phyloP scores from a whole-genome alignment of 2,113 vertebrate species.

The Tupaia chinensis region DNA sequence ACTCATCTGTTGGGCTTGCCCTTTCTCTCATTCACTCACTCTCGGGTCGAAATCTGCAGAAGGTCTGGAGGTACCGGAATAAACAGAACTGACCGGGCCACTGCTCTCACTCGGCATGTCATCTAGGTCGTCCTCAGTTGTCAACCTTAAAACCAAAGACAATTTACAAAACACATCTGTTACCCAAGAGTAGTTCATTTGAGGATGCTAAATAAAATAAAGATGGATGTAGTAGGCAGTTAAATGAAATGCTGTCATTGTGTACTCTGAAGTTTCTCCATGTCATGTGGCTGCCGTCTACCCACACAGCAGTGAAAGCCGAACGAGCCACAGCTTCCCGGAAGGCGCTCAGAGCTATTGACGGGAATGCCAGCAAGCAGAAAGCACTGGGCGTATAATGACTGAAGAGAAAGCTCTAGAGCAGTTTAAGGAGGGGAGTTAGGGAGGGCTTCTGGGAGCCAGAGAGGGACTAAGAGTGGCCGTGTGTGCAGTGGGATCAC shows the following conservation, averaged over 20 bases:
- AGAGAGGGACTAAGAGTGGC: accelerated
- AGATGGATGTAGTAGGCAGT: background rate
- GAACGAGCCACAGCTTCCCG: no score
- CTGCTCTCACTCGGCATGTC: background rate
- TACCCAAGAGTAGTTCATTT: background rate
- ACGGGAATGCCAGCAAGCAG: background rate
- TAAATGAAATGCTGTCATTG: background rate
- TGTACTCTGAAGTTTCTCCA: no score
- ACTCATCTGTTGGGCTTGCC: background rate
- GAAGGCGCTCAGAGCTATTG: no score
- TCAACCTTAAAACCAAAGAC: background rate
- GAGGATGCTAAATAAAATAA: background rate
- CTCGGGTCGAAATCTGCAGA: background rate
- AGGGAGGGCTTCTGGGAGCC: accelerated
- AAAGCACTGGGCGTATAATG: no score
- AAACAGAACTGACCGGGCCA: background rate
- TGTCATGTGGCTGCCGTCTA: no score
- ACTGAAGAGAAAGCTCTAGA: no score
- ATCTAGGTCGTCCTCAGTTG: background rate
- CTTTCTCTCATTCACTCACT: background rate
- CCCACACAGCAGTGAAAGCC: accelerated
- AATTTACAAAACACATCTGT: background rate
- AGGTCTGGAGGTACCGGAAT: background rate
- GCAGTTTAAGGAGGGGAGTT: background rate
- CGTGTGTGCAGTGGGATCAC: no score